Evolutionary conservation across 1,140 invertebrate species (phyloP).

Genomic region (Tenebrio molitor): DNA sequence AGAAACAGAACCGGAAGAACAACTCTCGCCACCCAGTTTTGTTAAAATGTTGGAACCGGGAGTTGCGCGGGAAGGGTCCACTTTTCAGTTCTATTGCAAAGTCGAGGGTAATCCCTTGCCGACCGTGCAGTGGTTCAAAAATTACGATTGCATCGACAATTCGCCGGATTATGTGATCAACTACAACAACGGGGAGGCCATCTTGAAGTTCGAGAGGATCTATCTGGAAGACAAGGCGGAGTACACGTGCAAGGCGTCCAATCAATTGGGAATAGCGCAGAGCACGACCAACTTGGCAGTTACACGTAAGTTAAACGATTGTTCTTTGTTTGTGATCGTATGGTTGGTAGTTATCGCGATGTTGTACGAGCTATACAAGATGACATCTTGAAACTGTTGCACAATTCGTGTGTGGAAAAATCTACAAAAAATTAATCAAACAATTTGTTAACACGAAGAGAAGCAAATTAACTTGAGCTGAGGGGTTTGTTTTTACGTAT

Average conservation of each 20-base stretch:
- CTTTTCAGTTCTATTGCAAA: conserved; percentile 78
- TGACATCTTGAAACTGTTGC: not conserved
- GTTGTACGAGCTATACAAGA: not conserved
- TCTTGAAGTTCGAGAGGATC: conserved; percentile 74
- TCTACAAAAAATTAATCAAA: no score
- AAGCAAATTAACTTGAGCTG: no score
- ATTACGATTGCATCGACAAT: conserved; percentile 80
- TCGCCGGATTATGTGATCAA: conserved; percentile 78
- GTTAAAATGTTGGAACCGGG: conserved; percentile 74
- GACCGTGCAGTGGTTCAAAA: conserved; percentile 85
- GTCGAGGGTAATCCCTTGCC: conserved; percentile 83
- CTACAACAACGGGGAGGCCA: conserved; percentile 76
- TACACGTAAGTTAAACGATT: conserved; percentile 67
- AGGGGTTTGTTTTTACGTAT: no score
- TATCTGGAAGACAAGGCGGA: conserved; percentile 73
- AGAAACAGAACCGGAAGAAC: conserved; percentile 77
- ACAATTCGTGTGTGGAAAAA: no score
- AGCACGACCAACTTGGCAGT: conserved; percentile 70
- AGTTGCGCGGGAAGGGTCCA: conserved; percentile 74
- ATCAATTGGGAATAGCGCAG: conserved; percentile 76
- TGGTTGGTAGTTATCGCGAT: not conserved
- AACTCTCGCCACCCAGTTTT: conserved; percentile 76
- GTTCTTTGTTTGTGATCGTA: conserved; percentile 35
- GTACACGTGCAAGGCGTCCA: conserved; percentile 79
- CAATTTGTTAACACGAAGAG: no score